Conservation (phyloP, 2,888 invertebrate genomes). For the Synergus umbraculus region DNA sequence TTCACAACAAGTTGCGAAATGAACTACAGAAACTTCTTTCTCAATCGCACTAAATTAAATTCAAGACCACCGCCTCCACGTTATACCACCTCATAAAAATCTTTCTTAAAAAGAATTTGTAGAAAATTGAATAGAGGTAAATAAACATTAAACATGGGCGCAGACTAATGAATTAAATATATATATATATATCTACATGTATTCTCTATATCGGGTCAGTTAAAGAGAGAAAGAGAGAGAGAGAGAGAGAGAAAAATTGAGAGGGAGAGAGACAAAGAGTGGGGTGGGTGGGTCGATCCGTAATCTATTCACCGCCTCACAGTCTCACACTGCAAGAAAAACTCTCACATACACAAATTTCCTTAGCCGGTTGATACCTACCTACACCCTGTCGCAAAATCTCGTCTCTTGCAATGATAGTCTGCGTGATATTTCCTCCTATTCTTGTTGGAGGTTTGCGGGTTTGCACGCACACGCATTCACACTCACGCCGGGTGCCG, state of each 20-base stretch:
- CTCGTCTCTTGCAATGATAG: slow-evolving; percentile 31
- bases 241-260: no score
- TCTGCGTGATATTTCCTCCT: slow-evolving; percentile 29
- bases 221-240: neutral
- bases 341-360: slow-evolving; percentile 6
- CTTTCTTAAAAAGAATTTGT: neutral
- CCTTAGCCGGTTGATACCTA: slow-evolving; percentile 22
- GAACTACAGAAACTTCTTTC: neutral
- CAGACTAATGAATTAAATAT: slow-evolving; percentile 30
- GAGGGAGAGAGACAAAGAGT: neutral
- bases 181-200: no score
- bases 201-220: slow-evolving; percentile 5
- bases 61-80: slow-evolving; percentile 7
- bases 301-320: slow-evolving; percentile 24
- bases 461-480: slow-evolving; percentile 16
- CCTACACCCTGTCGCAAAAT: slow-evolving; percentile 31
- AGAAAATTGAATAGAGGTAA: slow-evolving; percentile 1
- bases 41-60: neutral
- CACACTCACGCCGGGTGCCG: neutral
- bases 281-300: slow-evolving; percentile 26
- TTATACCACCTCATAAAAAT: neutral
- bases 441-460: slow-evolving; percentile 28
- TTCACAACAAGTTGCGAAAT: slow-evolving; percentile 3
- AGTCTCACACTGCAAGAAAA: slow-evolving; percentile 9
- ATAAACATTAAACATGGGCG: slow-evolving; percentile 20